These are phyloP conservation scores for Nesoenas mayeri DNA, from an alignment of 2,113 vertebrate genomes.

Conservation along the genomic window DNA sequence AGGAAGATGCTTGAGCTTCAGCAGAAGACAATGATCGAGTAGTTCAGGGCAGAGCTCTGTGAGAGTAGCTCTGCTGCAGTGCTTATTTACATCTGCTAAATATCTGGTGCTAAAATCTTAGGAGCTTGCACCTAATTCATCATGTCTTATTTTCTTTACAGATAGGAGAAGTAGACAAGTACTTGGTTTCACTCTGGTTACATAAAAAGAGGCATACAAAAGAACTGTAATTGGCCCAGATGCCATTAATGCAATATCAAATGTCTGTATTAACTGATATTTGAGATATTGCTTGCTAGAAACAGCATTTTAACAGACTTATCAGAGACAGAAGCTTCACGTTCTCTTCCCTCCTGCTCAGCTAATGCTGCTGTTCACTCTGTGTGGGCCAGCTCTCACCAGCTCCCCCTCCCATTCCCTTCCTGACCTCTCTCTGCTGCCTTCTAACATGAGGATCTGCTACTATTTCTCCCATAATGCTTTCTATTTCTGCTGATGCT, in stretches of 20 bases:
- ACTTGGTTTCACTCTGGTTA: neutral
- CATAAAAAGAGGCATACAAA: neutral
- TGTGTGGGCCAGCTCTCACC: neutral
- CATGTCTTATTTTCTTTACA: neutral
- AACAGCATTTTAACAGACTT: neutral
- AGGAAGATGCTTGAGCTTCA: neutral
- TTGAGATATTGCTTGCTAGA: neutral
- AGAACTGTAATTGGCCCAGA: neutral
- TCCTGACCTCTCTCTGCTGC: neutral
- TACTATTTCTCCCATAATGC: neutral
- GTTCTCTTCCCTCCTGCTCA: neutral
- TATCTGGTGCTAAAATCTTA: neutral
- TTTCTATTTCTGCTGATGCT: conserved; percentile 20
- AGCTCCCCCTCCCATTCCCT: neutral
- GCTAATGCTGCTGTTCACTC: neutral
- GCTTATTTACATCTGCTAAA: neutral
- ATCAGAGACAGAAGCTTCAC: neutral
- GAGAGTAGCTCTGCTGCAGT: neutral
- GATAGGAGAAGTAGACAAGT: neutral
- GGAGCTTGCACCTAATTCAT: neutral
- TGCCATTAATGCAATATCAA: neutral
- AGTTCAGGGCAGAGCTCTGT: neutral
- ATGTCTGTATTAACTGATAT: neutral
- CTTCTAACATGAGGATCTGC: neutral
- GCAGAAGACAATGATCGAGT: neutral